These are phyloP conservation scores for Chrosomus eos DNA, from an alignment of 2,797 vertebrate species.

Conservation along the genomic window DNA sequence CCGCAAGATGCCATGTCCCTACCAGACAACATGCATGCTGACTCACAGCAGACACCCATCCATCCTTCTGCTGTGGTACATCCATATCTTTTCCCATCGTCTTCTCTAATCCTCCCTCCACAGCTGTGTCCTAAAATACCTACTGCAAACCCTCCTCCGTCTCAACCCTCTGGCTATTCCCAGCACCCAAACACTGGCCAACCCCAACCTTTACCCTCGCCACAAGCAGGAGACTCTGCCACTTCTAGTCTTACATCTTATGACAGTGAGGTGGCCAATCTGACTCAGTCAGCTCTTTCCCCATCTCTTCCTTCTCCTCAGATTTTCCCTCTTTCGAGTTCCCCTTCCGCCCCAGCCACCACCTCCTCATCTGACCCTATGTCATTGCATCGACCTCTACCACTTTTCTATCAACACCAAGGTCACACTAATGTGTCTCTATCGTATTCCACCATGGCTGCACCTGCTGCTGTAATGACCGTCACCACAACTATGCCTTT, in stretches of 20 bases:
- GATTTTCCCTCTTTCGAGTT: constrained; percentile 65
- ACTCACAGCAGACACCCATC: constrained; percentile 34
- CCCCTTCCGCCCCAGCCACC: constrained; percentile 49
- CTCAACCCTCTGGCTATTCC: constrained; percentile 56
- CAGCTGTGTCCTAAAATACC: constrained; percentile 67
- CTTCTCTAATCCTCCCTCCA: constrained; percentile 67
- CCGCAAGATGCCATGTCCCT: constrained; percentile 30
- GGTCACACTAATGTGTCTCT: constrained; percentile 75
- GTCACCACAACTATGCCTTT: constrained; percentile 65
- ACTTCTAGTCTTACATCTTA: constrained; percentile 93
- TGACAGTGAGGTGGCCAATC: constrained; percentile 92
- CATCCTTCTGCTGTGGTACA: constrained; percentile 58
- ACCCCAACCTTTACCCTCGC: constrained; percentile 62
- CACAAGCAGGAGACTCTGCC: constrained; percentile 87
- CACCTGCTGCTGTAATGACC: constrained; percentile 70
- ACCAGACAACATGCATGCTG: constrained; percentile 41
- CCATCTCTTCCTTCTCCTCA: constrained; percentile 78
- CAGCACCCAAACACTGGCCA: constrained; percentile 33
- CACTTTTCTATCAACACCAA: constrained; percentile 74
- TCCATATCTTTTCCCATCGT: constrained; percentile 57
- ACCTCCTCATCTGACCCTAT: constrained; percentile 60
- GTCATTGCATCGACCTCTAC: constrained; percentile 75
- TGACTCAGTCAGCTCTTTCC: constrained; percentile 85
- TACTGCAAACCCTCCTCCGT: constrained; percentile 56
- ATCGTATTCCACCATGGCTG: constrained; percentile 76